Percentiles rank a stretch among this genome's conserved stretches.
Evolutionary conservation across 2,888 invertebrate species (phyloP).

Genomic region (Polydrusus cervinus): DNA sequence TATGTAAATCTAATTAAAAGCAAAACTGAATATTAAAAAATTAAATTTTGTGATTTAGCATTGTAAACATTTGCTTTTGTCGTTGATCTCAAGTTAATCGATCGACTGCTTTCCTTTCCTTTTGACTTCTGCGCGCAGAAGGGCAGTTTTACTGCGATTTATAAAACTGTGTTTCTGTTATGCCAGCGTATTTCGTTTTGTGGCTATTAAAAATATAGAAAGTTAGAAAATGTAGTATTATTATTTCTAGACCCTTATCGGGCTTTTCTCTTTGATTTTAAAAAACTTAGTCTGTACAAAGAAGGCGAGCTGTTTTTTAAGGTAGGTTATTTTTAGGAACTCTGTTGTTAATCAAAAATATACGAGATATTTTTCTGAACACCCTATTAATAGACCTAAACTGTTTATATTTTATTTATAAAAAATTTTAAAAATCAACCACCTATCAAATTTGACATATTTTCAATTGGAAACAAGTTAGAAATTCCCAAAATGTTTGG

Average conservation of each 20-base stretch:
- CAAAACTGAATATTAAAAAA: constrained; percentile 51
- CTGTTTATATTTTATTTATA: too few relatives aligned
- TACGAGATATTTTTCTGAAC: too few relatives aligned
- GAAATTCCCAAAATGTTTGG: too few relatives aligned
- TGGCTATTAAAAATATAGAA: constrained; percentile 42
- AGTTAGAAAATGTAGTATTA: constrained; percentile 40
- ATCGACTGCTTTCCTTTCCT: constrained; percentile 65
- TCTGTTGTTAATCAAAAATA: too few relatives aligned
- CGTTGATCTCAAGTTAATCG: constrained; percentile 69
- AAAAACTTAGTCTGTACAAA: too few relatives aligned
- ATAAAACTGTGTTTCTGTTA: constrained; percentile 35
- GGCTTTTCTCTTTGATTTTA: too few relatives aligned
- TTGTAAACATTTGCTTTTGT: constrained; percentile 68
- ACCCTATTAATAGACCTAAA: too few relatives aligned
- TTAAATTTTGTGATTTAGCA: constrained; percentile 66
- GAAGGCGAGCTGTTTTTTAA: too few relatives aligned
- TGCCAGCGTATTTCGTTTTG: constrained; percentile 36
- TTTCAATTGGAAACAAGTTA: too few relatives aligned
- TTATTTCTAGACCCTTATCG: constrained; percentile 35
- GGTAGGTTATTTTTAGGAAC: too few relatives aligned
- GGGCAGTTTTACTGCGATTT: constrained; percentile 17
- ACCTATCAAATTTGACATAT: too few relatives aligned
- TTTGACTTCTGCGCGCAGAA: constrained; percentile 27
- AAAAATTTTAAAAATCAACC: too few relatives aligned
- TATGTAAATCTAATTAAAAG: constrained; percentile 50